Base-by-base conservation (phyloP, 2,797 vertebrate genomes). In the Poeciliopsis paucimaculata region DNA sequence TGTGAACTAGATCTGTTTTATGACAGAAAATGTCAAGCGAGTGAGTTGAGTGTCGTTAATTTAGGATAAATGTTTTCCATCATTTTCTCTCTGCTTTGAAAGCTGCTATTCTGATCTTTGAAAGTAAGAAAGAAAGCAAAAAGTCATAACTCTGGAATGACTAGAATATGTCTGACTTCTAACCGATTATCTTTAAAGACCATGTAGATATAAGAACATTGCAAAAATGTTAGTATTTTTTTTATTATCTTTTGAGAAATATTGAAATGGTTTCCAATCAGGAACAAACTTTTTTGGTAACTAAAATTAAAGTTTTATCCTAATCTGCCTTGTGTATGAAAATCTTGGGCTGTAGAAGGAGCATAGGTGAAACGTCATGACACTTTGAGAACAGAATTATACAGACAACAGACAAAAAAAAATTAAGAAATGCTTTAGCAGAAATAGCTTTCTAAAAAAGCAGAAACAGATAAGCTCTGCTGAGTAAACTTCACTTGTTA, bases 381-480 rank as follows among this genome's bases (percentile, higher is more conserved):
- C 13, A 28, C n/a, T 45, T 46, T 28, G 16, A 16, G 13, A 46
- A 41, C 68, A 71, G n/a, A 43, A 71, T 46, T 71, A 18, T 16
- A 45, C 23, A 46, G 41, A 46, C 2, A 28, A 9, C 13, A 45
- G 12, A 45, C 9, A 8, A 13, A 62, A 34, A 7, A 39, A 39
- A 39, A 41, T 0, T 45, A 45, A 64, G 70, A 72, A 13, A 62
- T 77, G 55, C 84, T 75, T 76, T 12, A 72, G 73, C 16, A 41
- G 53, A 83, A 76, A 84, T 76, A 62, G 72, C 64, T 83, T 75
- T 83, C 70, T 55, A 80, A 83, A 57, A 71, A 73, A 36, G 60
- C 71, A 72, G 79, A 76, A 83, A 62, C 68, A 81, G 73, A 77
- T 79, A 45, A 85, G 81, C 72, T 49, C 70, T 43, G 77, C 84